Conservation (phyloP, 2,797 vertebrate genomes). For the Pangasius sanitwongsei region DNA sequence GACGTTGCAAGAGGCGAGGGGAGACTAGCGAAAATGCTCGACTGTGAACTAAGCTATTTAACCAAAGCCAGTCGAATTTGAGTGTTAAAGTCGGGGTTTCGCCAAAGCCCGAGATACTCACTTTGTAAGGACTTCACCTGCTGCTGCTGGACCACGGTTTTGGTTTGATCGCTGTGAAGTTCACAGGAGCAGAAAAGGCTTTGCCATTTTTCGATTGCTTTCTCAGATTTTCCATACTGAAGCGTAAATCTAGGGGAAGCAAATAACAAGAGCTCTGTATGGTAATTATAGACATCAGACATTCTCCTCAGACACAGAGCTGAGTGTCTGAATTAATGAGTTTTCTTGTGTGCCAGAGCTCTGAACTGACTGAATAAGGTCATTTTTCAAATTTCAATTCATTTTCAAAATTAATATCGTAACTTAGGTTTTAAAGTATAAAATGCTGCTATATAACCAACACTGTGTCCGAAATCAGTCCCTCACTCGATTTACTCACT, state of each 20-base stretch:
- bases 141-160: constrained; percentile 39
- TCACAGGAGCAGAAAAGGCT: constrained; percentile 54
- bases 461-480: not conserved
- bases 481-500: not conserved
- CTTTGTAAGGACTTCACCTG: constrained; percentile 50
- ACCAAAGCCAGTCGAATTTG: constrained; percentile 54
- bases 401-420: not conserved
- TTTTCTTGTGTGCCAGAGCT: constrained; percentile 2
- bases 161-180: constrained; percentile 65
- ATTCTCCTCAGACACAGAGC: not conserved
- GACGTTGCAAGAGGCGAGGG: not conserved
- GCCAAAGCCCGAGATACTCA: constrained; percentile 54
- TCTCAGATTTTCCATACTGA: not conserved
- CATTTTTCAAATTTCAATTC: too few relatives aligned
- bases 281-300: constrained; percentile 1
- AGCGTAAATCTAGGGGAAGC: not conserved
- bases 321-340: constrained; percentile 10
- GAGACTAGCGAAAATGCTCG: constrained; percentile 1
- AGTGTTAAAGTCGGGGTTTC: constrained; percentile 59
- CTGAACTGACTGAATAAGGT: constrained; percentile 9
- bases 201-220: constrained; percentile 10
- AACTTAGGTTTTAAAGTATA: not conserved
- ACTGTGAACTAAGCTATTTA: constrained; percentile 66
- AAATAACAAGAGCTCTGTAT: not conserved
- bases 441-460: constrained; percentile 12